Conservation (phyloP, 2,797 vertebrate species). For the Erpetoichthys calabaricus region DNA sequence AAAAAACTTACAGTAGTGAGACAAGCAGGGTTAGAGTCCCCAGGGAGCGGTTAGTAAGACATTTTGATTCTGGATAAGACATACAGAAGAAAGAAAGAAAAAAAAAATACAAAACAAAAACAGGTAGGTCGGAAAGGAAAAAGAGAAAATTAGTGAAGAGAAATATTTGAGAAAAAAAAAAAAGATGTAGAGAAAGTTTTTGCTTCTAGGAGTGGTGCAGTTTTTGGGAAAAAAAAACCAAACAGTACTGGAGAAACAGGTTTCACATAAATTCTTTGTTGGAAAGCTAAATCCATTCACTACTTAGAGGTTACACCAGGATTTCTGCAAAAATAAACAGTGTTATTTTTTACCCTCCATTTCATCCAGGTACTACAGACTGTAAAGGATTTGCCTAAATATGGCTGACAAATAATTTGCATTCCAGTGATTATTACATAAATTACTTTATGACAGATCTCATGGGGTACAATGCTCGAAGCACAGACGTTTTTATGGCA, state of each 20-base stretch:
- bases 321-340: too few species aligned
- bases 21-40: conserved; percentile 93
- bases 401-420: too few species aligned
- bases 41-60: conserved; percentile 98
- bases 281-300: conserved; percentile 5
- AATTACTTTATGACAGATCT: too few species aligned
- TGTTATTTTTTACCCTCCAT: too few species aligned
- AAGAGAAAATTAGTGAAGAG: conserved; percentile 22
- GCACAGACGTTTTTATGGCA: too few species aligned
- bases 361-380: too few species aligned
- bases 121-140: conserved; percentile 41
- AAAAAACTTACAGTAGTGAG: conserved; percentile 90
- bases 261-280: too few species aligned
- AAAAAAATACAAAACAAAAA: conserved; percentile 21
- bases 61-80: conserved; percentile 93
- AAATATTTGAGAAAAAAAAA: conserved; percentile 46
- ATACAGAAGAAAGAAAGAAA: conserved; percentile 38
- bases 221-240: too few species aligned
- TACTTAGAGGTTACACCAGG: background rate
- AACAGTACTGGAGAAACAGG: too few species aligned
- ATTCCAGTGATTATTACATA: too few species aligned
- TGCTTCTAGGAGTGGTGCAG: conserved; percentile 18
- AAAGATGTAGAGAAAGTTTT: conserved; percentile 24
- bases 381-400: too few species aligned
- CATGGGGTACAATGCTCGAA: too few species aligned